Evolutionary conservation across 2,113 vertebrate species (phyloP).

Genomic region (Trochalopteron elliotii): DNA sequence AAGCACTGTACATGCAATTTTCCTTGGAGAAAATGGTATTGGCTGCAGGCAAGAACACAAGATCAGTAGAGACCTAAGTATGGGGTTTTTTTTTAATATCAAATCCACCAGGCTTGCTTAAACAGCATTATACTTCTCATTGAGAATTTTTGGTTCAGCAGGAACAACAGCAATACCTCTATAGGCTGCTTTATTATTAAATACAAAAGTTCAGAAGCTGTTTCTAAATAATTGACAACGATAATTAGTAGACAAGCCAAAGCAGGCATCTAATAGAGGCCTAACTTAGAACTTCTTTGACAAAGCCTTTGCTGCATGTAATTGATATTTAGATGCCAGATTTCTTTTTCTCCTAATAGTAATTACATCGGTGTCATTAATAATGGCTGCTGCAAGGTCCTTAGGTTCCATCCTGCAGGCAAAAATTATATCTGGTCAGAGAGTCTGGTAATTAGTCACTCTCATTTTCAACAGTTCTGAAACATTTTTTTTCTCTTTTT

Average conservation of each 20-base stretch:
- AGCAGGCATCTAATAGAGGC: constrained; percentile 39
- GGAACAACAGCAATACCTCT: constrained; percentile 10
- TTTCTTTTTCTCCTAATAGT: constrained; percentile 57
- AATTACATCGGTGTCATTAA: constrained; percentile 68
- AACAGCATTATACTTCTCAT: neutral
- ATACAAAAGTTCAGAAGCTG: constrained; percentile 41
- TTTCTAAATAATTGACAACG: constrained; percentile 62
- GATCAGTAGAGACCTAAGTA: neutral
- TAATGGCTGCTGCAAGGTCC: constrained; percentile 47
- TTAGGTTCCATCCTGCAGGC: constrained; percentile 40
- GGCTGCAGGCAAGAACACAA: neutral
- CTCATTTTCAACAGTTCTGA: constrained; percentile 46
- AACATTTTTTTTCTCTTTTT: constrained; percentile 13
- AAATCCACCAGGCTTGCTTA: constrained; percentile 25
- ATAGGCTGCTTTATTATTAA: constrained; percentile 49
- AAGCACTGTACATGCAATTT: neutral
- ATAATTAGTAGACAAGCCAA: constrained; percentile 50
- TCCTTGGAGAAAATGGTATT: neutral
- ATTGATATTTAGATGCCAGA: constrained; percentile 65
- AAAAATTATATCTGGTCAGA: constrained; percentile 64
- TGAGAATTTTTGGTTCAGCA: constrained; percentile 3
- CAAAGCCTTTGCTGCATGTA: constrained; percentile 52
- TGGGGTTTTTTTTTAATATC: neutral
- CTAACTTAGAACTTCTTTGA: constrained; percentile 19
- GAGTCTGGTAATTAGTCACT: constrained; percentile 60